These are phyloP conservation scores for Siniperca obscura DNA, from an alignment of 2,797 vertebrate genomes.

Conservation along the genomic window DNA sequence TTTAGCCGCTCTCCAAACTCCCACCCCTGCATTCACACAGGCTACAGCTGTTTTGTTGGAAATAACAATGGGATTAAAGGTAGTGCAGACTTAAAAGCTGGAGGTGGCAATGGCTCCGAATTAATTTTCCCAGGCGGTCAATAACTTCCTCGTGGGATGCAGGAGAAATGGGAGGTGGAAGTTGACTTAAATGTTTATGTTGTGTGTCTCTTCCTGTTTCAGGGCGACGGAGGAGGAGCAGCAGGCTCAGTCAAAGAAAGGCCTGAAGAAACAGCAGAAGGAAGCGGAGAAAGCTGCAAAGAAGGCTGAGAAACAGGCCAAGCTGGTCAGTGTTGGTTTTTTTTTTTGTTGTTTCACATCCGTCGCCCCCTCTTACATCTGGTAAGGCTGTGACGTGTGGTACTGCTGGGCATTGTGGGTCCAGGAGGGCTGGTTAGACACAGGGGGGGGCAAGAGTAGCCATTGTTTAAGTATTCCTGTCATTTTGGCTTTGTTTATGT, in stretches of 20 bases:
- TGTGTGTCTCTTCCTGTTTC: constrained; percentile 81
- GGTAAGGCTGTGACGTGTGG: constrained; percentile 62
- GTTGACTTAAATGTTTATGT: constrained; percentile 78
- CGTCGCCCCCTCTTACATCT: constrained; percentile 64
- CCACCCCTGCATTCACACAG: constrained; percentile 35
- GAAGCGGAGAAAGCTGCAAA: constrained; percentile 89
- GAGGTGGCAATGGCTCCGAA: constrained; percentile 63
- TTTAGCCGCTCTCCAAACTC: constrained; percentile 42
- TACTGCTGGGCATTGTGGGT: constrained; percentile 66
- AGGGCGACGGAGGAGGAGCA: constrained; percentile 86
- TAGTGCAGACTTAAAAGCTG: constrained; percentile 61
- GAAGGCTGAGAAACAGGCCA: constrained; percentile 90
- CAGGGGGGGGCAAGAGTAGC: constrained; percentile 51
- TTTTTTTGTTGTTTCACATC: constrained; percentile 62
- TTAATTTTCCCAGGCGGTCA: constrained; percentile 90
- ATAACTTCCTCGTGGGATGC: constrained; percentile 89
- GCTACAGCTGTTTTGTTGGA: constrained; percentile 59
- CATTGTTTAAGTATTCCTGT: constrained; percentile 85
- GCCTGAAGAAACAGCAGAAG: constrained; percentile 88
- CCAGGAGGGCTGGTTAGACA: constrained; percentile 45
- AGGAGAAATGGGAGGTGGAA: constrained; percentile 85
- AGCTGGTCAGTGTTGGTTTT: constrained; percentile 78
- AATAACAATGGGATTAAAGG: constrained; percentile 77
- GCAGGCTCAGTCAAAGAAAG: constrained; percentile 89
- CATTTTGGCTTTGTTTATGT: constrained; percentile 78